These are phyloP conservation scores for Formica selysi DNA, from an alignment of 1,140 invertebrate genomes.

Conservation along the genomic window DNA sequence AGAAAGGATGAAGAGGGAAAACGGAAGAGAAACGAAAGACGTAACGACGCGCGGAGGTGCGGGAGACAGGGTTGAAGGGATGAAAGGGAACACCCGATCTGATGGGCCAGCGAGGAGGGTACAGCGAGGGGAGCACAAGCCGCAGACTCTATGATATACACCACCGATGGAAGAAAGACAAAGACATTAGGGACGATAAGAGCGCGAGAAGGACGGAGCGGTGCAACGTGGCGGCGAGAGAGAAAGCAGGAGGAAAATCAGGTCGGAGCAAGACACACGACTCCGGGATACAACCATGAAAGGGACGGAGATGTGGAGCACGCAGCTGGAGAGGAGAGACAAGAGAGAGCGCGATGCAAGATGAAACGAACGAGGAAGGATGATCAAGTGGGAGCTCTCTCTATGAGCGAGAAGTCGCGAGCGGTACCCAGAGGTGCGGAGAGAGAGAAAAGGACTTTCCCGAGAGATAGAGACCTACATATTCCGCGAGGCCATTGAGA, in stretches of 20 bases:
- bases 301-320: conserved; percentile 26
- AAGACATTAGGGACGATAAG: not conserved
- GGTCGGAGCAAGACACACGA: conserved; percentile 25
- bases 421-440: not conserved
- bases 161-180: not conserved
- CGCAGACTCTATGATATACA: conserved; percentile 31
- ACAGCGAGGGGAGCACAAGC: conserved; percentile 26
- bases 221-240: conserved; percentile 33
- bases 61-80: conserved; percentile 25
- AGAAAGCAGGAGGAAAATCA: conserved; percentile 36
- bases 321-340: conserved; percentile 5
- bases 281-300: conserved; percentile 39
- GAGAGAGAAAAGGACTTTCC: conserved; percentile 64
- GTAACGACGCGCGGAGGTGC: conserved; percentile 34
- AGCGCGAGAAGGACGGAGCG: not conserved
- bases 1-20: not conserved
- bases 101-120: conserved; percentile 24
- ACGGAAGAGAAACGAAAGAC: conserved; percentile 13
- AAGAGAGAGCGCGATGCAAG: not conserved
- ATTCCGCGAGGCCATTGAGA: conserved; percentile 85
- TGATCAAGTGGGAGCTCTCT: not conserved
- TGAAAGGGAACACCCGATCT: conserved; percentile 45
- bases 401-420: conserved; percentile 38
- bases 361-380: not conserved
- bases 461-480: conserved; percentile 83